Evolutionary conservation across 2,113 vertebrate species (phyloP), one percentile per base, ranked within the genome.

Genomic region (Ardeotis arabs): DNA sequence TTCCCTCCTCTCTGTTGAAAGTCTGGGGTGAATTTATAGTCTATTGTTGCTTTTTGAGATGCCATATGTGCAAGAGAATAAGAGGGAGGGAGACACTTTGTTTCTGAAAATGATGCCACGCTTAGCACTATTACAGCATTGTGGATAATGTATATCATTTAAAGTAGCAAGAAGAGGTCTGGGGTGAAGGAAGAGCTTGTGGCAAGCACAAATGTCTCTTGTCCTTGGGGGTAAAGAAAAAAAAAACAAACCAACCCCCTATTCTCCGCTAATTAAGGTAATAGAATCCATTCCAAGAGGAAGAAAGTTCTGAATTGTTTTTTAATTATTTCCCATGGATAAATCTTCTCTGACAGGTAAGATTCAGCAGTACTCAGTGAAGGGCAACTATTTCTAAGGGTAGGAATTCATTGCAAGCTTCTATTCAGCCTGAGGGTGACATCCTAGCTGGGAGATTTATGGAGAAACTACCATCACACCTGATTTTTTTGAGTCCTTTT

Each of bases 251-350:
- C 15, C 35, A 69, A 23, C 13, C 15, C 23, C 39, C 59, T 31
- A 18, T 31, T 37, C 49, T 72, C 66, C 3, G 5, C 24, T 95
- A 95, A 92, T 96, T 84, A 90, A 89, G 79, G 69, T 64, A 92
- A 53, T 83, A 59, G 50, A 82, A 83, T 91, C 29, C 37, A 66
- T 91, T 94, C 69, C 85, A 93, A 91, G 70, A 75, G 44, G 33
- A 90, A 82, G 80, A 92, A 94, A 70, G 63, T 90, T 95, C 82
- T 78, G 72, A 94, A 79, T 76, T 87, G 55, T 87, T 89, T 95
- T 96, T 95, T 87, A 95, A 94, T 96, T 96, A 89, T 95, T 96
- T 92, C 50, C 58, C 70, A 73, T 41, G 66, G 67, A 95, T 95
- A 96, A 93, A 95, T 96, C 91, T 95, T 96, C 60, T 87, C 63